Evolutionary conservation across 2,888 invertebrate genomes (phyloP).

Genomic region (Zhuqinia jingwanae): DNA sequence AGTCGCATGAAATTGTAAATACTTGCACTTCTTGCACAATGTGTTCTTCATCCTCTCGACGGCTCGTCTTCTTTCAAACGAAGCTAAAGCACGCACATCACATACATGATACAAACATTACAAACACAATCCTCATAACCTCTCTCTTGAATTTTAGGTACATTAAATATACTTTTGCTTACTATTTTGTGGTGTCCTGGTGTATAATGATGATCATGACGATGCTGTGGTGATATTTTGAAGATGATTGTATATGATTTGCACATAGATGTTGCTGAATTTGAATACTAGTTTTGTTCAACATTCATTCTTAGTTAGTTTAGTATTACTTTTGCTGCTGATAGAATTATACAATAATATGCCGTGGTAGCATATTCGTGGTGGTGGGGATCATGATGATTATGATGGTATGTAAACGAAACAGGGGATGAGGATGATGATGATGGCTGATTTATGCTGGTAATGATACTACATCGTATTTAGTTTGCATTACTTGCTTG

Average conservation of each 20-base stretch:
- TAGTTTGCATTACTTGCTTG: neutral
- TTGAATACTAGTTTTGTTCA: constrained; percentile 47
- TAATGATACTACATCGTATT: neutral
- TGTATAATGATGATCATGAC: neutral
- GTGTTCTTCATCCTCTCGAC: too few relatives aligned
- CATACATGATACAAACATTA: too few relatives aligned
- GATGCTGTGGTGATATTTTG: too few relatives aligned
- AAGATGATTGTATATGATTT: too few relatives aligned
- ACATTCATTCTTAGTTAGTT: neutral
- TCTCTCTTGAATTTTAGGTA: too few relatives aligned
- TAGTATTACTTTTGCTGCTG: neutral
- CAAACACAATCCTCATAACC: too few relatives aligned
- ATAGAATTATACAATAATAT: neutral
- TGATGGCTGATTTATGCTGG: neutral
- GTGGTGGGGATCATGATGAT: neutral
- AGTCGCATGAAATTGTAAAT: too few relatives aligned
- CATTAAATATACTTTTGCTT: too few relatives aligned
- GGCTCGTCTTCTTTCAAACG: too few relatives aligned
- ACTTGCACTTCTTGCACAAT: too few relatives aligned
- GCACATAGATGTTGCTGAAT: constrained; percentile 44
- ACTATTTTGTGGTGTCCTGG: too few relatives aligned
- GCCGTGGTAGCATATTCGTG: neutral
- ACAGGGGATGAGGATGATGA: neutral
- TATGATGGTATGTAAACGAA: neutral
- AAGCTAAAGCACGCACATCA: too few relatives aligned